Base-by-base conservation (phyloP, 1,140 invertebrate species). In the Holotrichia oblita region DNA sequence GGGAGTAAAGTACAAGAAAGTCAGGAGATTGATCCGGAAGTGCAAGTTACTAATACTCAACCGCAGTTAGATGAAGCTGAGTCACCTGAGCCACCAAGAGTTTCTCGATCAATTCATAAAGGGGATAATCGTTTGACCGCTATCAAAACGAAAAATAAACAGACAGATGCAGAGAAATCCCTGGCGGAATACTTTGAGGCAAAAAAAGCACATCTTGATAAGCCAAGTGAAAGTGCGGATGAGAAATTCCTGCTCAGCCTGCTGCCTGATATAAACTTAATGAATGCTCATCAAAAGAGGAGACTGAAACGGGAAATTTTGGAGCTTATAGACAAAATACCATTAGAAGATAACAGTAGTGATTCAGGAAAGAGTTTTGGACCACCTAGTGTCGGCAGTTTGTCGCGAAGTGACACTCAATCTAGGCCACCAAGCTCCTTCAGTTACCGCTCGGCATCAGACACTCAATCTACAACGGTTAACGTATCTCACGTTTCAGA, bases 1-100 rank as follows among this genome's bases (percentile, higher is more conserved):
- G 64, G 10, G 22, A 72, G 64, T 34, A 72, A 20, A 72, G 64
- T 72, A 72, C 14, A 24, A 72, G 64, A 72, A 72, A 72, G 64
- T 24, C 64, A 72, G 64, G 14, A 72, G 22, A 72, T 72, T 72
- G 64, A 72, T 72, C 64, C 64, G 64, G 22, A 72, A 72, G 64
- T 72, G 64, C 64, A 72, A 24, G 64, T 72, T 72, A 17, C 64
- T 72, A 72, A 72, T 24, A 72, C 14, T 72, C 64, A 48, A 48
- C 44, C 44, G 2, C 44, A 48, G 44, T 72, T 72, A 24, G 14
- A 72, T 72, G 20, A 72, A 17, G 12, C 64, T 72, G 20, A 72
- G 64, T 20, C 22, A 72, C 64, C 64, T 72, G 64, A 72, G 64
- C 9, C 64, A 72, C 64, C 64, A 72, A 72, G 64, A 72, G 27